Evolutionary conservation across 2,113 vertebrate species (phyloP), one percentile per base, ranked within the genome.

Genomic region (Bubo bubo): DNA sequence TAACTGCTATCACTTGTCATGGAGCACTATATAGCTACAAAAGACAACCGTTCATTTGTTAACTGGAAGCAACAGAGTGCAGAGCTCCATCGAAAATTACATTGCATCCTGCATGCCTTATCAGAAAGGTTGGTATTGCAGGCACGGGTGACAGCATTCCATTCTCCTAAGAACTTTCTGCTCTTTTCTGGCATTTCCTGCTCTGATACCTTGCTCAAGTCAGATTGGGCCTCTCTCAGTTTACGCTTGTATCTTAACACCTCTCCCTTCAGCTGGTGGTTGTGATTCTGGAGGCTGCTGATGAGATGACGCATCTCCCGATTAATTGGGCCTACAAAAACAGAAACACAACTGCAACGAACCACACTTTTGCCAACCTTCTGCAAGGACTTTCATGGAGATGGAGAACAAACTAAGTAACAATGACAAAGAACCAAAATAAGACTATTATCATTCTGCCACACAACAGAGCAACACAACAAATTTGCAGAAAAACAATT

Each of bases 231-330:
- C 95, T 99, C 99, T 87, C 99, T 98, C 88, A 99, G 88, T 45
- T 99, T 98, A 72, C 99, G 95, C 87, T 99, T 99, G 88, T 99
- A 99, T 92, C 99, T 98, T 43, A 99, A 96, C 83, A 99, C 99
- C 58, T 99, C 99, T 79, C 99, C 99, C 90, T 99, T 99, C 97
- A 99, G 98, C 97, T 99, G 99, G 95, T 99, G 99, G 96, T 99
- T 99, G 96, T 99, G 99, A 39, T 99, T 99, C 97, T 99, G 99
- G 76, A 99, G 98, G 15, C 99, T 99, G 97, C 99, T 99, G 94
- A 99, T 99, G 72, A 99, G 98, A 81, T 99, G 99, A 56, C 99
- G 99, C 99, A 99, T 99, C 97, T 99, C 99, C 52, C 99, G 98
- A 96, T 99, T 99, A 76, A 99, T 99, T 10, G 99, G 99, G 8